Conservation (phyloP, 1,140 invertebrate genomes). For the Helicoverpa armigera region DNA sequence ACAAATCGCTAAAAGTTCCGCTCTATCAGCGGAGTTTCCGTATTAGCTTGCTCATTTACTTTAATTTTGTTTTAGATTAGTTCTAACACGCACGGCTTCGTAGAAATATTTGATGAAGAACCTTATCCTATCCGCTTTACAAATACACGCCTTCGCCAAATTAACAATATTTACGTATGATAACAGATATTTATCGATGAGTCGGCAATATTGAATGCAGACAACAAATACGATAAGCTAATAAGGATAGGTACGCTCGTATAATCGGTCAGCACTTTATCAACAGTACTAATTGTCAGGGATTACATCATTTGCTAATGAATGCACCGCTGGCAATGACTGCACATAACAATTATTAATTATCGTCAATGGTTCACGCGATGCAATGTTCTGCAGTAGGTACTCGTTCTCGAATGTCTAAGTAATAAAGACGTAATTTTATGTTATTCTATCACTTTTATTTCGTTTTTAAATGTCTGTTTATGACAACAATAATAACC, state of each 20-base stretch:
- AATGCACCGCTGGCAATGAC: neutral
- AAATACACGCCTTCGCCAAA: too few relatives aligned
- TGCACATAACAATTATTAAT: neutral
- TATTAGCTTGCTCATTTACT: neutral
- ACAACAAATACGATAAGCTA: conserved; percentile 7
- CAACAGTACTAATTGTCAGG: neutral
- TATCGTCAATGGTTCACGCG: neutral
- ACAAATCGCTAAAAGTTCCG: neutral
- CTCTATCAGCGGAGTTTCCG: neutral
- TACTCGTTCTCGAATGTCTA: too few relatives aligned
- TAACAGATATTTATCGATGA: neutral
- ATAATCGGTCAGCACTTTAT: neutral
- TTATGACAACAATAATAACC: too few relatives aligned
- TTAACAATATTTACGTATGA: neutral
- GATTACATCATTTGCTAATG: conserved; percentile 4
- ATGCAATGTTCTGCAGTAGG: neutral
- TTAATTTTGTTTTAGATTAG: neutral
- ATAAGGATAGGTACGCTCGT: conserved; percentile 11
- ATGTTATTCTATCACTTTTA: too few relatives aligned
- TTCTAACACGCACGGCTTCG: too few relatives aligned
- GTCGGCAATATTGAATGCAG: neutral
- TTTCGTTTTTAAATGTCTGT: too few relatives aligned
- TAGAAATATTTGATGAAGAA: neutral
- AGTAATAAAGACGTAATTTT: neutral
- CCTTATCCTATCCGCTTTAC: too few relatives aligned